Evolutionary conservation across 2,113 vertebrate genomes (phyloP), one percentile per base, ranked within the genome.

Genomic region (Epinephelus moara): DNA sequence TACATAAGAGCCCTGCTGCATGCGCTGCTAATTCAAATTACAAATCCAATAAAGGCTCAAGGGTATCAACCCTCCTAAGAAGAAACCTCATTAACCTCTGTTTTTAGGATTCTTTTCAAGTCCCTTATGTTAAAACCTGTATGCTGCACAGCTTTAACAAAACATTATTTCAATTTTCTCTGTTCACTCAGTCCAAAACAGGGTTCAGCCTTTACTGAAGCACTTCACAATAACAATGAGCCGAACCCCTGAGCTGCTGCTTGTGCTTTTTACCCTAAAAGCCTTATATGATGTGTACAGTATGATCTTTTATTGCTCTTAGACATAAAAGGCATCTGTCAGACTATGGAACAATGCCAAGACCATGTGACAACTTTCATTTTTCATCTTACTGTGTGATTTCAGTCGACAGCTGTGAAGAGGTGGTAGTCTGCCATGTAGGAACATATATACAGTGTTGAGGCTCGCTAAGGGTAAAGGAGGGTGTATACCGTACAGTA

Each of bases 11-110:
- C 53, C 42, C 69, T 53, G 49, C 71, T 73, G 68, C 53, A 79
- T 11, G 63, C 73, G 56, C 63, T 83, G 82, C 52, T 86, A 82
- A 89, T 90, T 91, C 79, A 89, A 85, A 85, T 82, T 70, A 81
- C 82, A 84, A 90, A 91, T 85, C 88, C 87, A 89, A 84, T 89
- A 83, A 45, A 89, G 49, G 60, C 86, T 89, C 91, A 90, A 71
- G 85, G 59, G 60, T 84, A 67, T 89, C 68, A 82, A 72, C 7
- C 64, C 68, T 85, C 40, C 70, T 61, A 67, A 80, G 53, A 59
- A 68, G 53, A 85, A 79, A 84, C 63, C 85, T 87, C 55, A 82
- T 89, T 87, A 89, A 89, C 83, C 77, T 78, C 68, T 70, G 70
- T 84, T 85, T 88, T 86, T 73, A 67, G 74, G 55, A 75, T 63